These are phyloP conservation scores for Periplaneta americana DNA, from an alignment of 1,140 invertebrate genomes.

Conservation along the genomic window DNA sequence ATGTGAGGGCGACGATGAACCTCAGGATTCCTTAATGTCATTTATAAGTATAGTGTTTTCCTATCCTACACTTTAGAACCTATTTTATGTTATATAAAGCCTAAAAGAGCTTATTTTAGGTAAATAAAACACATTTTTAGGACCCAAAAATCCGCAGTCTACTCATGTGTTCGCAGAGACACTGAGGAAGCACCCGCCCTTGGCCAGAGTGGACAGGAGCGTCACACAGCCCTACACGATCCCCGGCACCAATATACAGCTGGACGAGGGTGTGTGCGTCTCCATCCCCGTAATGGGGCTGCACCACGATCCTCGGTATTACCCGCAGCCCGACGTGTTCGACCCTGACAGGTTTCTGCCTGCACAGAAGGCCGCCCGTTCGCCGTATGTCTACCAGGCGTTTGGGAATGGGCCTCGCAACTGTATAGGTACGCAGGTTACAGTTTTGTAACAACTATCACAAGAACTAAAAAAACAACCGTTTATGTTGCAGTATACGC, in stretches of 20 bases:
- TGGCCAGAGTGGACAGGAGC: slow-evolving; percentile 37
- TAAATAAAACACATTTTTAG: too few species aligned
- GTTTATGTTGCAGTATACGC: too few species aligned
- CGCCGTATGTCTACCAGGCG: slow-evolving; percentile 40
- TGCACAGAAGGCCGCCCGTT: slow-evolving; percentile 35
- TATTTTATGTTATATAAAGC: too few species aligned
- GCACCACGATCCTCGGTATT: slow-evolving; percentile 53
- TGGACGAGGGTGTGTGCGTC: slow-evolving; percentile 37
- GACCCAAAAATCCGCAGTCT: too few species aligned
- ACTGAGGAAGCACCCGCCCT: slow-evolving; percentile 29
- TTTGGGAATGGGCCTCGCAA: slow-evolving; percentile 63
- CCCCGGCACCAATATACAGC: slow-evolving; percentile 33
- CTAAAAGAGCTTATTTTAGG: too few species aligned
- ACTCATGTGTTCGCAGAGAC: slow-evolving; percentile 32
- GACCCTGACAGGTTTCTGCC: slow-evolving; percentile 47
- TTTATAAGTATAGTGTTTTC: too few species aligned
- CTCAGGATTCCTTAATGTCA: too few species aligned
- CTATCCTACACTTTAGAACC: too few species aligned
- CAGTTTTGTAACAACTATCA: too few species aligned
- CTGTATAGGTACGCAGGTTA: slow-evolving; percentile 57
- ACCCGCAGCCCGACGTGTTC: slow-evolving; percentile 50
- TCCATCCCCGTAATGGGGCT: slow-evolving; percentile 43
- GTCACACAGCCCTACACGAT: slow-evolving; percentile 47
- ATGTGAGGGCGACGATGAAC: too few species aligned
- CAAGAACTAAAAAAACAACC: too few species aligned